Evolutionary conservation across 2,888 invertebrate genomes (phyloP), one percentile per base, ranked within the genome.

Genomic region (Heliconius erato): DNA sequence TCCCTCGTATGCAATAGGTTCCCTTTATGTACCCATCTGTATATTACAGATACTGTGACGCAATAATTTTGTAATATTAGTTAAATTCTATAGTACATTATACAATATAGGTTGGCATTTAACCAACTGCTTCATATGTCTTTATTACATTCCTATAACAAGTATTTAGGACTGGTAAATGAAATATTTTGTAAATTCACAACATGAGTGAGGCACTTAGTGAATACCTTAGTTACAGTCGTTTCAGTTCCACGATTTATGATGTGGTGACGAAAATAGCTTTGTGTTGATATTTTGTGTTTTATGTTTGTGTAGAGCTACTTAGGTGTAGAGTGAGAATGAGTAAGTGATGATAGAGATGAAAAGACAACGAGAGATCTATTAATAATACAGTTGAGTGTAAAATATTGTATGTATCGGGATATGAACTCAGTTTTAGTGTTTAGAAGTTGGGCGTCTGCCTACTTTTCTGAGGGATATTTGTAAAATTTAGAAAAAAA

Each of bases 101-200:
- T 74, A 67, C 6, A 65, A 32, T 54, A 63, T 68, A 28, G 67
- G 26, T 26, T 80, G 80, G 80, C 80, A n/a, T 12, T 35, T 68
- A 44, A 74, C 80, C 80, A 80, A 76, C 67, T 49, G 74, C 49
- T 35, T 80, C 67, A 76, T 76, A 35, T 80, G 68, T 80, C 69
- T 77, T 78, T 72, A 81, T 78, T 81, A 81, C 81, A 78, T 78
- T 78, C 81, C 81, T 81, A 63, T 71, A 65, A 23, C 35, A 69
- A 72, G 78, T 78, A 78, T 72, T 81, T 78, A 63, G 63, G 79
- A 35, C 26, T 59, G 40, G 28, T 32, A 59, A 72, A 77, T 78
- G 78, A 65, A 81, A 81, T 81, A 78, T 63, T 81, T 81, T 78
- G 78, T 63, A 71, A 81, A 72, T 44, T 78, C 23, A 26, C 63